A percentile compares a stretch with the other conserved stretches of the same genome.
Conservation (phyloP, 2,888 invertebrate species). For the Limulus polyphemus region DNA sequence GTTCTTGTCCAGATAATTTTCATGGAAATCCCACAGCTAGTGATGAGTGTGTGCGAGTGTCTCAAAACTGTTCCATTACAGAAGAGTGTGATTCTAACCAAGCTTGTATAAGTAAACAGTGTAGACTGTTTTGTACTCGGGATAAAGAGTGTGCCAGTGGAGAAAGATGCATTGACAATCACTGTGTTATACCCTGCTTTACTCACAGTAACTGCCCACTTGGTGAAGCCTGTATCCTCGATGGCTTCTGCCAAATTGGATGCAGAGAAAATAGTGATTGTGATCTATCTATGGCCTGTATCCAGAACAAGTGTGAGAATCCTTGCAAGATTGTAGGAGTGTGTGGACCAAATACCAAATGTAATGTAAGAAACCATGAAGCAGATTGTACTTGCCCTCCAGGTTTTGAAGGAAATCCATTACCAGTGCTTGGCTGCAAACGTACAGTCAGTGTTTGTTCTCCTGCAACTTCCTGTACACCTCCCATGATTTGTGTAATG, state of each 20-base stretch:
- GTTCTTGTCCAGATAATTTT: constrained; percentile 72
- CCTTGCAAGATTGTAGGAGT: constrained; percentile 62
- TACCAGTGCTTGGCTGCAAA: constrained; percentile 26
- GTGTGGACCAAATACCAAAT: constrained; percentile 69
- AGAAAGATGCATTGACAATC: constrained; percentile 62
- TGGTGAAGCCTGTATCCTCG: constrained; percentile 61
- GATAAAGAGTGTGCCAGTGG: constrained; percentile 63
- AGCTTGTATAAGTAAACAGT: constrained; percentile 67
- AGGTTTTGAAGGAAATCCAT: constrained; percentile 32
- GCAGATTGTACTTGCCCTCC: constrained; percentile 32
- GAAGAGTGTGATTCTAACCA: constrained; percentile 59
- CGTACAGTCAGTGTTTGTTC: constrained; percentile 23
- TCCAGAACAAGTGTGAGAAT: constrained; percentile 69
- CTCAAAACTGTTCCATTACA: constrained; percentile 55
- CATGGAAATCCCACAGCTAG: constrained; percentile 44
- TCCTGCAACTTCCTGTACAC: constrained; percentile 52
- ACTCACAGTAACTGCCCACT: constrained; percentile 66
- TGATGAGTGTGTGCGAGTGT: constrained; percentile 55
- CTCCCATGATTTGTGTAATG: constrained; percentile 57
- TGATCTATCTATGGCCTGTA: constrained; percentile 58
- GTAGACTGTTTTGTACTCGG: constrained; percentile 64
- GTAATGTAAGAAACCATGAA: constrained; percentile 39
- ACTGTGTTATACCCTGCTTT: constrained; percentile 64
- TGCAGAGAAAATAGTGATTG: constrained; percentile 75
- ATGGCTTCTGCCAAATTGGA: constrained; percentile 64